Conservation (phyloP, 1,140 invertebrate genomes). For the Bombyx mandarina region DNA sequence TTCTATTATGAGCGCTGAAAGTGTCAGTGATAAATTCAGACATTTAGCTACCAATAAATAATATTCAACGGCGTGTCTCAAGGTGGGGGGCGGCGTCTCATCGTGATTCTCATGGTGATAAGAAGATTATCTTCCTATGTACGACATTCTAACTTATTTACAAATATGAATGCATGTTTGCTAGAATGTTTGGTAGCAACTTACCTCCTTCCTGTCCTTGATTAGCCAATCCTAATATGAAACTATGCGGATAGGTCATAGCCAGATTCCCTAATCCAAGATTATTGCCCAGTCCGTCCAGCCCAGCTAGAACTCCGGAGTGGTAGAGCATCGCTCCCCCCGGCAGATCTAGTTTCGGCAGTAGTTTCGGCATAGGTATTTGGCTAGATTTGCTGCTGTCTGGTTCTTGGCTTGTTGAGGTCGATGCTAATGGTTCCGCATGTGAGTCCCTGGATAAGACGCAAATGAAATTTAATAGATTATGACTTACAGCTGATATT, state of each 20-base stretch:
- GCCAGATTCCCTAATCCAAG: conserved; percentile 51
- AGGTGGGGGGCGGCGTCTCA: too few relatives aligned
- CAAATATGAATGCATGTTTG: too few relatives aligned
- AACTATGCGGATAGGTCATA: conserved; percentile 58
- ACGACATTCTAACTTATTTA: too few relatives aligned
- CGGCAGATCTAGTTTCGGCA: conserved; percentile 55
- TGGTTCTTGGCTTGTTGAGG: conserved; percentile 46
- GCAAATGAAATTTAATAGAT: background rate
- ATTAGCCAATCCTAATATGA: conserved; percentile 57
- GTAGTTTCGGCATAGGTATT: conserved; percentile 34
- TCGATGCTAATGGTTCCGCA: conserved; percentile 35
- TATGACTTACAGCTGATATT: background rate
- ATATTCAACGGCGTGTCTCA: too few relatives aligned
- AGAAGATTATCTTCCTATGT: too few relatives aligned
- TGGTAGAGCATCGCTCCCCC: conserved; percentile 59
- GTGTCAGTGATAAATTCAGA: too few relatives aligned
- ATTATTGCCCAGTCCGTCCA: conserved; percentile 49
- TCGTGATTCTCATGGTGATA: too few relatives aligned
- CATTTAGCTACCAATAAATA: too few relatives aligned
- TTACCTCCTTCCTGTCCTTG: conserved; percentile 57
- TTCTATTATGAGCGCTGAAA: too few relatives aligned
- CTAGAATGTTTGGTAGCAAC: conserved; percentile 4
- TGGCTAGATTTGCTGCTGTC: conserved; percentile 46
- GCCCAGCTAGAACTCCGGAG: conserved; percentile 39
- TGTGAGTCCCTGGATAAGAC: conserved; percentile 28